Base-by-base conservation (phyloP, 2,797 vertebrate species). In the Gadopsis bispinosus region DNA sequence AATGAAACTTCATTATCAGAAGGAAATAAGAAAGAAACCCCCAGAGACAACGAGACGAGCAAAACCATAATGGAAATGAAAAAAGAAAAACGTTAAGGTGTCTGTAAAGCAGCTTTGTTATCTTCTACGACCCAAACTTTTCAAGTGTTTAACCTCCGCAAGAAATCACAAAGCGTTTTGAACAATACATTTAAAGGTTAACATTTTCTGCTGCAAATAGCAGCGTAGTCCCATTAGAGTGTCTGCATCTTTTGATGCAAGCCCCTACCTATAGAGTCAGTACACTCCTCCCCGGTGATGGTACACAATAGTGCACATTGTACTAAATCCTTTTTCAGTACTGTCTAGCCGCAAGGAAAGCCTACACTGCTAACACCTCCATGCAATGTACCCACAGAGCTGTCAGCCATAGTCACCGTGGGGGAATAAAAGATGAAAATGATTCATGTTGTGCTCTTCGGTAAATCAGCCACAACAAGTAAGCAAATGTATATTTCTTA, bases 391-490 rank as follows among this genome's bases (percentile, higher is more conserved):
- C 85, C 84, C 82, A 77, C 77, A 43, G 83, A 84, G 87, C 79
- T 88, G 92, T 86, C 87, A 83, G 85, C 74, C 69, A 79, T 80
- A 79, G 86, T 77, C 54, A 58, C 80, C 60, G 47, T 51, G 19
- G 69, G 84, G 70, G 79, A 81, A 88, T 83, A 80, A 75, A 78
- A 69, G 80, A 87, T 76, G 67, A 89, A 90, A 83, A 89, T 92
- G 89, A 93, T 92, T 94, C 83, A 93, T 93, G 87, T 87, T 85
- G 82, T 75, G 83, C 76, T 88, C 68, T 58, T 83, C 80, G 17
- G 88, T 91, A 91, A 93, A 93, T 93, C 92, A 93, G 72, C 83
- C 81, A 56, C 69, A 89, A 87, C 87, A 79, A 91, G 91, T 90
- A 91, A 94, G 94, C 90, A 92, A 89, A 90, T 93, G 84, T 84